Evolutionary conservation across 2,797 vertebrate species (phyloP).

Genomic region (Notamacropus eugenii): DNA sequence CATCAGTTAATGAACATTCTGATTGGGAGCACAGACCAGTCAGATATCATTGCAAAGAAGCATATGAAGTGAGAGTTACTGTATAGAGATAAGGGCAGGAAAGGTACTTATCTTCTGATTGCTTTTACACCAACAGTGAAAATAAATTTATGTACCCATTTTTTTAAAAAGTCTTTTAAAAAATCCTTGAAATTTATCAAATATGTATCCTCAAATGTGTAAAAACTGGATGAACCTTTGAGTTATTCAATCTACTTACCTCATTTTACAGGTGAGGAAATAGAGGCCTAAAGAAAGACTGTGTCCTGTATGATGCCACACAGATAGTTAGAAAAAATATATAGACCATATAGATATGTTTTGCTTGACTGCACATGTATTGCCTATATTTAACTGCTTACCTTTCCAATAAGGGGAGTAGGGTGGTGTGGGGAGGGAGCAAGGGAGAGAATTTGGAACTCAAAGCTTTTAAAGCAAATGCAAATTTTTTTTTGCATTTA

Average conservation of each 20-base stretch:
- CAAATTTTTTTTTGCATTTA: too few species aligned
- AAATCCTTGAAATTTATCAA: background rate
- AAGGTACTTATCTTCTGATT: background rate
- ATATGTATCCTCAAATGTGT: background rate
- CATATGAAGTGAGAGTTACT: constrained; percentile 3
- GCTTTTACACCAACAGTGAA: background rate
- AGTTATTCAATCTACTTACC: background rate
- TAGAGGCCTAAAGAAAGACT: background rate
- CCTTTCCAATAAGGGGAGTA: too few species aligned
- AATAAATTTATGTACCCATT: background rate
- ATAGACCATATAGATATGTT: too few species aligned
- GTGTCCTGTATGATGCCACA: background rate
- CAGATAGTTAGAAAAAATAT: background rate
- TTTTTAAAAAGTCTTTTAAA: background rate
- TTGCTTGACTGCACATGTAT: too few species aligned
- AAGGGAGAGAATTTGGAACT: too few species aligned
- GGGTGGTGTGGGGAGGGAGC: too few species aligned
- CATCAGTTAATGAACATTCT: constrained; percentile 68
- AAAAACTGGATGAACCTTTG: background rate
- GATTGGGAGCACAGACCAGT: constrained; percentile 69
- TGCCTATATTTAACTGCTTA: too few species aligned
- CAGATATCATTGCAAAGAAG: constrained; percentile 53
- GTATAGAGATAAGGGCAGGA: background rate
- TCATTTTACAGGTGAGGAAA: background rate
- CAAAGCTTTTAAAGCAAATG: too few species aligned